Percentiles rank a stretch among this genome's conserved stretches.
These are phyloP conservation scores for Sebastes vulpes DNA, from an alignment of 2,797 vertebrate species.

Conservation along the genomic window DNA sequence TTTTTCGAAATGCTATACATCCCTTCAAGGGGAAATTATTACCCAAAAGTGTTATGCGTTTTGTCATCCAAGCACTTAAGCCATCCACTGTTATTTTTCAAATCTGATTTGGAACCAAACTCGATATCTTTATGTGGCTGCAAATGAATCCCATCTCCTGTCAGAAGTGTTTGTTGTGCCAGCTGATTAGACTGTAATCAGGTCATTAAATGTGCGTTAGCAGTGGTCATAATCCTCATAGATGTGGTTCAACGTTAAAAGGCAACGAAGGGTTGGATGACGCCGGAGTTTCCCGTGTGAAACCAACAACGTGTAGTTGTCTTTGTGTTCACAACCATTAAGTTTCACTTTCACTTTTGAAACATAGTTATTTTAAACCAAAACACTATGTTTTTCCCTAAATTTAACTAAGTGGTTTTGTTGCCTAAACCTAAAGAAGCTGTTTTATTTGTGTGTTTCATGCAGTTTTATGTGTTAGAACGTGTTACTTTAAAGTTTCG, in stretches of 20 bases:
- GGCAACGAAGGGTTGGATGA: too few relatives aligned
- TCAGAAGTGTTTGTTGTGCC: background rate
- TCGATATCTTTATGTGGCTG: background rate
- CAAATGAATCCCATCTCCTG: background rate
- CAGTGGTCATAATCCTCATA: too few relatives aligned
- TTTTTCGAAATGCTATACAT: background rate
- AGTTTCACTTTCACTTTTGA: background rate
- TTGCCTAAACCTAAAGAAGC: background rate
- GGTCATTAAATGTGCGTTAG: too few relatives aligned
- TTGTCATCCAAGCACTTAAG: background rate
- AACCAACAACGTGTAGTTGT: background rate
- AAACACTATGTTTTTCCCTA: too few relatives aligned
- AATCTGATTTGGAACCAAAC: background rate
- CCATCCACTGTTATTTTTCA: background rate
- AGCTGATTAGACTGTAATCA: too few relatives aligned
- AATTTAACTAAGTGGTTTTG: background rate
- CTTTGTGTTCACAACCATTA: too few relatives aligned
- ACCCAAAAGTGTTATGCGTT: background rate
- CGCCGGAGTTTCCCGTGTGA: background rate
- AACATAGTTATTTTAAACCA: background rate
- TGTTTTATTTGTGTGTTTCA: background rate
- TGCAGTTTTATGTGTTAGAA: background rate
- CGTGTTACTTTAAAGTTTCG: background rate
- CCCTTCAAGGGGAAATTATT: slow-evolving; percentile 13
- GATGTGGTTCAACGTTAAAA: too few relatives aligned